phyloP scores from a whole-genome alignment of 2,888 invertebrate genomes.

The Aproaerema taeniolella region DNA sequence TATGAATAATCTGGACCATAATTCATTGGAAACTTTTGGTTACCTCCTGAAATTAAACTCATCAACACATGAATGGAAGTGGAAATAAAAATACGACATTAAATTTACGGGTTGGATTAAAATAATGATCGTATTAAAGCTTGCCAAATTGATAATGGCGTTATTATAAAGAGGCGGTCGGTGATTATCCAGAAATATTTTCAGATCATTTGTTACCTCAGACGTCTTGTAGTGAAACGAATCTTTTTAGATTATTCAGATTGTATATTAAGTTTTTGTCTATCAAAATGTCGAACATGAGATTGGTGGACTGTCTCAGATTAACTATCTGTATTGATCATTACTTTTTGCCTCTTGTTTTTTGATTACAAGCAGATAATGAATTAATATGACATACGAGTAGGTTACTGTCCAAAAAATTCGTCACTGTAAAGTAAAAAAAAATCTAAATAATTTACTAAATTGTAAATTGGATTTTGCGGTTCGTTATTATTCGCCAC shows the following conservation, averaged over 20 bases:
- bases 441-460: too few species aligned
- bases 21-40: background rate
- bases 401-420: too few species aligned
- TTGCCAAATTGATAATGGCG: constrained; percentile 74
- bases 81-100: constrained; percentile 14
- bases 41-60: constrained; percentile 7
- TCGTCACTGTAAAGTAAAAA: too few species aligned
- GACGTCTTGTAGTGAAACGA: constrained; percentile 57
- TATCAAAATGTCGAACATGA: background rate
- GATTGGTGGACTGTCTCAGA: background rate
- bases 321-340: too few species aligned
- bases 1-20: background rate
- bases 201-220: constrained; percentile 60
- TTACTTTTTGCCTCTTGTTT: background rate
- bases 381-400: too few species aligned
- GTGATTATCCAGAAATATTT: constrained; percentile 47
- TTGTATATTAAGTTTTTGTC: constrained; percentile 10
- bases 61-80: constrained; percentile 12
- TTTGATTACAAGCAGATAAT: too few species aligned
- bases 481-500: too few species aligned
- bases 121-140: constrained; percentile 51
- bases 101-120: constrained; percentile 30
- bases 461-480: too few species aligned
- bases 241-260: constrained; percentile 31
- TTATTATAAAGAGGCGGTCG: constrained; percentile 49